phyloP scores from a whole-genome alignment of 2,888 invertebrate genomes.

The Neoascia interrupta region DNA sequence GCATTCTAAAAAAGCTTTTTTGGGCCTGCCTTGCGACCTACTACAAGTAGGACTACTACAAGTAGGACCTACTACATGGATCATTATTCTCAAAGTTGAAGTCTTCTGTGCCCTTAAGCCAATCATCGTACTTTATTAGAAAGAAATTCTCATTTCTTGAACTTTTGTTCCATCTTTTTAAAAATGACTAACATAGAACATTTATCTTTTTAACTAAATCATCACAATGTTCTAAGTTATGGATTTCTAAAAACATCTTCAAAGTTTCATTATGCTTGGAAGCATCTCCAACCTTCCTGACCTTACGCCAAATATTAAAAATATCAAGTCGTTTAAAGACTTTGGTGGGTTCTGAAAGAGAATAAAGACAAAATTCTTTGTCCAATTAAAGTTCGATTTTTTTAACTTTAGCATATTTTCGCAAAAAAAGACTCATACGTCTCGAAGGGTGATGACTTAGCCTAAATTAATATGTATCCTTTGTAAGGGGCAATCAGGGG shows the following conservation, averaged over 20 bases:
- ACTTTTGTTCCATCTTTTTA: no score
- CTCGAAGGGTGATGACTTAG: no score
- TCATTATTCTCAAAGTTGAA: background rate
- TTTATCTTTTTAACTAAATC: background rate
- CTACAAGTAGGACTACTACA: no score
- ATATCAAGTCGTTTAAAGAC: no score
- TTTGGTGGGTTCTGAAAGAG: background rate
- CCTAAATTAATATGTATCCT: background rate
- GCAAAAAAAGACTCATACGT: background rate
- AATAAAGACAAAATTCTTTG: no score
- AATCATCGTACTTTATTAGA: background rate
- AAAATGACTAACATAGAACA: background rate
- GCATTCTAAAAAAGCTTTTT: conserved; percentile 6
- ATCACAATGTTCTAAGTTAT: background rate
- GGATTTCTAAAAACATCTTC: background rate
- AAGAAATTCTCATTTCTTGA: no score
- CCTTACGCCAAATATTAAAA: background rate
- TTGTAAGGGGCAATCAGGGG: background rate
- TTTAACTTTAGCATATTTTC: background rate
- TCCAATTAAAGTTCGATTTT: background rate
- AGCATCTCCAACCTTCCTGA: background rate
- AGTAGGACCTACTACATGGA: no score
- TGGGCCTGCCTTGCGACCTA: background rate
- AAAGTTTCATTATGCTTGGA: background rate
- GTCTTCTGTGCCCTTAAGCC: background rate